Base-by-base conservation (phyloP, 2,797 vertebrate species). In the Champsocephalus gunnari region DNA sequence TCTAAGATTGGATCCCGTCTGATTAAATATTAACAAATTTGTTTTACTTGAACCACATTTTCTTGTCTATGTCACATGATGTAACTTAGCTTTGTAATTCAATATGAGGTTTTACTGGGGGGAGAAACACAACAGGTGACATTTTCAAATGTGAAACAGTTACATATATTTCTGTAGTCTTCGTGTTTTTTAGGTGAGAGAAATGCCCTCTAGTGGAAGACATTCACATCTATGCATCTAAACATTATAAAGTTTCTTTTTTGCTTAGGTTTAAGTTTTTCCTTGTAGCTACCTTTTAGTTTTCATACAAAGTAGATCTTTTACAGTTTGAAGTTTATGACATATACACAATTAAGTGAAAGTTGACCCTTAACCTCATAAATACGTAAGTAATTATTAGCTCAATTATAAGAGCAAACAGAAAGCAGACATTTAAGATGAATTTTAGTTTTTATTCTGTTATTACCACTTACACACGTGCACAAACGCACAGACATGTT, bases 1-100 rank as follows among this genome's bases (percentile, higher is more conserved):
- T 69, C 62, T 77, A 17, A 41, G 17, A 70, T 72, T 67, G 28
- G 28, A 79, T 66, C 19, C 19, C 56, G 54, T 41, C 45, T 51
- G 55, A 77, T 83, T 75, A 76, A 80, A 64, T 83, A 78, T 77
- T 45, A 75, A 83, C 48, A 60, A 24, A 10, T 69, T 48, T 65
- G 24, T 69, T 75, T 67, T 34, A 28, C 49, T 73, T 66, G 2
- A 59, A 56, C 21, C n/a, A 19, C 10, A 32, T 43, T 71, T 2
- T 69, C 19, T 49, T 56, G 17, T 74, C 62, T 76, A 34, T 58
- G 47, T 69, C 13, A 12, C 17, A 73, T 56, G 14, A 58, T 66
- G 5, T 38, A 38, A 7, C 34, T 38, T 38, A 7, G 34, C 34
- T 38, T 38, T 38, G 34, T 38, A 38, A 38, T 38, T 38, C 9